phyloP scores from a whole-genome alignment of 1,140 invertebrate species.

The Oscheius sp. region DNA sequence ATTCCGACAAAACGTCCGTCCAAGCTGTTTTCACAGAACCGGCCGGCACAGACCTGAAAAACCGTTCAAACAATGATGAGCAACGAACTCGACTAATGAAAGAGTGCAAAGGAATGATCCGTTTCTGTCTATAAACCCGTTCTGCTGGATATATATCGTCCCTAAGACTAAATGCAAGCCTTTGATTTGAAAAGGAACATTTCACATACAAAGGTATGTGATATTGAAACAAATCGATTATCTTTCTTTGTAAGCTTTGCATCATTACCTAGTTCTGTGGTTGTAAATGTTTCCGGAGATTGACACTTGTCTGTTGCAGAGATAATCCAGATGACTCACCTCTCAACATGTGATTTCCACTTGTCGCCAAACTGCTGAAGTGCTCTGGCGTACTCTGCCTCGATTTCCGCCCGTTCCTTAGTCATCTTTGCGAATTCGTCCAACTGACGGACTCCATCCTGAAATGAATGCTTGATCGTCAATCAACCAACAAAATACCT shows the following conservation, averaged over 20 bases:
- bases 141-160: too few species aligned
- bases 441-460: conserved; percentile 55
- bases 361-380: conserved; percentile 32
- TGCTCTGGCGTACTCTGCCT: conserved; percentile 49
- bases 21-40: conserved; percentile 34
- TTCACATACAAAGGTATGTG: neutral
- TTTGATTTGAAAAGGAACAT: neutral
- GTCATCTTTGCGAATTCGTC: conserved; percentile 54
- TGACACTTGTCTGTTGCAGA: neutral
- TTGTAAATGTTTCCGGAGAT: neutral
- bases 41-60: conserved; percentile 23
- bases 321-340: neutral
- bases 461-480: conserved; percentile 1
- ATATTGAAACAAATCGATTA: neutral
- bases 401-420: conserved; percentile 52
- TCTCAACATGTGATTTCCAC: conserved; percentile 30
- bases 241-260: neutral
- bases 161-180: too few species aligned
- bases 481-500: conserved; percentile 14
- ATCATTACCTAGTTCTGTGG: neutral
- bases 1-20: conserved; percentile 43
- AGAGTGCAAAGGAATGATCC: too few species aligned
- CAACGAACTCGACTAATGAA: too few species aligned
- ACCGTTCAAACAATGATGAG: neutral
- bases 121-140: too few species aligned